Conservation (phyloP, 2,113 vertebrate species). For the Forbesichthys papilliferus region DNA sequence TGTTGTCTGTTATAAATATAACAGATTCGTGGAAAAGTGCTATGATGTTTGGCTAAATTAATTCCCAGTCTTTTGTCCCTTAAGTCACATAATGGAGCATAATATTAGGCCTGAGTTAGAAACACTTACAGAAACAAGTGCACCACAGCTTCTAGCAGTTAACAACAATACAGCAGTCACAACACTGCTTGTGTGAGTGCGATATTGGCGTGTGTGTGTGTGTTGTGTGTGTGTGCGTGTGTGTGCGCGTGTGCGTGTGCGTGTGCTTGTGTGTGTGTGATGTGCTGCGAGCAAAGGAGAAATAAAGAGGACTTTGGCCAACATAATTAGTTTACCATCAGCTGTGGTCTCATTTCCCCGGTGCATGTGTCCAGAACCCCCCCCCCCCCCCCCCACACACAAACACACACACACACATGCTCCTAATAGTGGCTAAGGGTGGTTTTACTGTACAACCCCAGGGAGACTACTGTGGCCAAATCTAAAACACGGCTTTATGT, state of each 20-base stretch:
- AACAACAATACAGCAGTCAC: no score
- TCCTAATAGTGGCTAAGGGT: conserved; percentile 57
- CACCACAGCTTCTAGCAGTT: no score
- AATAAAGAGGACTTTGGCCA: conserved; percentile 69
- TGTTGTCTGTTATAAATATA: conserved; percentile 21
- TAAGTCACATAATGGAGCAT: conserved; percentile 59
- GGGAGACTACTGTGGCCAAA: conserved; percentile 69
- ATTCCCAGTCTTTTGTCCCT: conserved; percentile 58
- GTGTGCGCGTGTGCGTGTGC: background rate
- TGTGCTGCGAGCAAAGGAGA: background rate
- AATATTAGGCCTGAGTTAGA: conserved; percentile 31
- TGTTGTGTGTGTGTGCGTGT: background rate
- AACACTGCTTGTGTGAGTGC: background rate
- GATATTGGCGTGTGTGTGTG: background rate
- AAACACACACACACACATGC: background rate
- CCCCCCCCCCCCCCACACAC: conserved; percentile 25
- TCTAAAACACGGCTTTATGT: conserved; percentile 70
- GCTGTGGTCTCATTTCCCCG: conserved; percentile 51
- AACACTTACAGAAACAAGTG: background rate
- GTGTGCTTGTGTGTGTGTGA: conserved; percentile 10
- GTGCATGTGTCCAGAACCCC: conserved; percentile 38
- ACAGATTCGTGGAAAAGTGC: conserved; percentile 25
- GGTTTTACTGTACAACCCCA: conserved; percentile 62
- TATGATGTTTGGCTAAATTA: conserved; percentile 37
- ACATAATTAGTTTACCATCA: conserved; percentile 87